phyloP scores from a whole-genome alignment of 2,888 invertebrate genomes.

The Ashinkailepas kermadecensis region DNA sequence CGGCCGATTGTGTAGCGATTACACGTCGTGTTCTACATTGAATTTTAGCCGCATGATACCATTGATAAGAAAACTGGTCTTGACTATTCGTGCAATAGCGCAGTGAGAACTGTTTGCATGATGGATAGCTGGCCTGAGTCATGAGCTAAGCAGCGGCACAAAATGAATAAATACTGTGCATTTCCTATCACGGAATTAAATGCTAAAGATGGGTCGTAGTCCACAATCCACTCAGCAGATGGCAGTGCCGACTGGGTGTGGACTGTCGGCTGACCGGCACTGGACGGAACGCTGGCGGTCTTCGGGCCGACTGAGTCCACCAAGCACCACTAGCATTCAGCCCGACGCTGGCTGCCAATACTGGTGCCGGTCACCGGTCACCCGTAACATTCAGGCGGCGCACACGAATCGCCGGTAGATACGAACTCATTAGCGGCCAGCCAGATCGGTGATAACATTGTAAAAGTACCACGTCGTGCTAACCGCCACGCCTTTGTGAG shows the following conservation, averaged over 20 bases:
- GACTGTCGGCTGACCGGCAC: no score
- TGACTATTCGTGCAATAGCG: background rate
- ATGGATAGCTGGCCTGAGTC: background rate
- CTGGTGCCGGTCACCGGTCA: no score
- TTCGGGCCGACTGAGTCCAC: no score
- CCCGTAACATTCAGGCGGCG: background rate
- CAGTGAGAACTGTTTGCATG: background rate
- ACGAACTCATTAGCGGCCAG: background rate
- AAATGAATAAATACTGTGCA: no score
- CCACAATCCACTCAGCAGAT: background rate
- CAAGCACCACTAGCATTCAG: no score
- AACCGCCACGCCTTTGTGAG: background rate
- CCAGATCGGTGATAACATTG: background rate
- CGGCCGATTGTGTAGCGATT: background rate
- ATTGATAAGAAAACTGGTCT: slow-evolving; percentile 1
- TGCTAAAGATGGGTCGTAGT: background rate
- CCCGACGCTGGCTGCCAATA: no score
- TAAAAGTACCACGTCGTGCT: background rate
- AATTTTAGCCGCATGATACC: slow-evolving; percentile 4
- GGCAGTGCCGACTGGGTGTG: background rate
- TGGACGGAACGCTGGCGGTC: no score
- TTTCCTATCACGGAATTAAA: no score
- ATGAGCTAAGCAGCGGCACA: background rate
- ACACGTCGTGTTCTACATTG: slow-evolving; percentile 1
- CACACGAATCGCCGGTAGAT: background rate